A percentile compares a stretch with the other conserved stretches of the same genome.
Evolutionary conservation across 2,888 invertebrate species (phyloP).

Genomic region (Trypoxylon attenuatum): DNA sequence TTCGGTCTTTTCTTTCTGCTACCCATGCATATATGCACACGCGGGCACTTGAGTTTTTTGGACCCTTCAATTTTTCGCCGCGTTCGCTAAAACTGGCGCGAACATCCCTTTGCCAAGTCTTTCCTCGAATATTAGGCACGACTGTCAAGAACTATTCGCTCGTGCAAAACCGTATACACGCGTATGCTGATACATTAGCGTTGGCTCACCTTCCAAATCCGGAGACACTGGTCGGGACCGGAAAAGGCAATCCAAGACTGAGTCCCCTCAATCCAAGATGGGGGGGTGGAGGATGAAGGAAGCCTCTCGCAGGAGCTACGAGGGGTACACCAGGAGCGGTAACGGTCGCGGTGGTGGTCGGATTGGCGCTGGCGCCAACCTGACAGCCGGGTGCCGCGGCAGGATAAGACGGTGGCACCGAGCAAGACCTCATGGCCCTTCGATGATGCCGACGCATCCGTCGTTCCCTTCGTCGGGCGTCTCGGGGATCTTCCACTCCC

Average conservation of each 20-base stretch:
- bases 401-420: slow-evolving; percentile 68
- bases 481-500: slow-evolving; percentile 63
- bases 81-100: no score
- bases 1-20: slow-evolving; percentile 3
- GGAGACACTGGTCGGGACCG: slow-evolving; percentile 70
- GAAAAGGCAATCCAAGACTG: slow-evolving; percentile 71
- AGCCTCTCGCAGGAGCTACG: slow-evolving; percentile 63
- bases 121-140: no score
- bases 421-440: slow-evolving; percentile 67
- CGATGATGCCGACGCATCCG: slow-evolving; percentile 66
- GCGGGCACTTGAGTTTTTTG: no score
- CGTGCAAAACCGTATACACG: neutral
- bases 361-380: no score
- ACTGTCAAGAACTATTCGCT: neutral
- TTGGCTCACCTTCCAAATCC: slow-evolving; percentile 70
- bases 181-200: no score
- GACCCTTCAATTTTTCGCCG: neutral
- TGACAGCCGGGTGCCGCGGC: slow-evolving; percentile 54
- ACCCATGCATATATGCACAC: neutral
- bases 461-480: slow-evolving; percentile 67
- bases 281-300: slow-evolving; percentile 70
- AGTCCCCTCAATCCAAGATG: slow-evolving; percentile 71
- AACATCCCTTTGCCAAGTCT: no score
- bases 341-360: no score
- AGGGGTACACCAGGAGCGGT: slow-evolving; percentile 55